These are phyloP conservation scores for Drosophila ironensis DNA, from an alignment of 1,140 invertebrate genomes.

Conservation along the genomic window DNA sequence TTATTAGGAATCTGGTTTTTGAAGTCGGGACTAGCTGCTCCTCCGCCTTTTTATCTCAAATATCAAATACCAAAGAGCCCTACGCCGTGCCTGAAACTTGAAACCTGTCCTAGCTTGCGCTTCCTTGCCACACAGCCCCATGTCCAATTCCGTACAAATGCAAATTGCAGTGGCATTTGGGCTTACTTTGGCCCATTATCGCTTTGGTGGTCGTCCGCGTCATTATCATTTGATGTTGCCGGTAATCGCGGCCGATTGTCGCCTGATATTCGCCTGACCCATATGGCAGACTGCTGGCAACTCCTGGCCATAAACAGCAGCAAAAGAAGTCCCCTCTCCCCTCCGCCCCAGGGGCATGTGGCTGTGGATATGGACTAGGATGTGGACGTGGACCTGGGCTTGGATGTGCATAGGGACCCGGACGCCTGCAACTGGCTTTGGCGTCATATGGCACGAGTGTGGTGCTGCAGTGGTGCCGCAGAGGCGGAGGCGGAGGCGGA, in stretches of 20 bases:
- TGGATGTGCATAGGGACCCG: neutral
- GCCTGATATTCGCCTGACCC: neutral
- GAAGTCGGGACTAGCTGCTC: no score
- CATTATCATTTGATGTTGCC: neutral
- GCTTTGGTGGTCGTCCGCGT: neutral
- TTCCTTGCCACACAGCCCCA: no score
- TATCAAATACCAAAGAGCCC: no score
- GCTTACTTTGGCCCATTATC: neutral
- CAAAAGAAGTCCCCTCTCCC: neutral
- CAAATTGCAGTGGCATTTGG: no score
- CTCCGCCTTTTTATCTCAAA: no score
- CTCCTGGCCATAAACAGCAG: neutral
- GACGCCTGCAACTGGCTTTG: neutral
- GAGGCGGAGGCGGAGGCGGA: no score
- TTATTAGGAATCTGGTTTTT: no score
- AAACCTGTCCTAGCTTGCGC: no score
- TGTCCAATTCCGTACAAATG: no score
- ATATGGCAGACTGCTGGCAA: neutral
- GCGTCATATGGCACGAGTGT: neutral
- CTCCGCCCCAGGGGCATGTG: no score
- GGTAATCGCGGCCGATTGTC: conserved; percentile 3
- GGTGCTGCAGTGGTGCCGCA: neutral
- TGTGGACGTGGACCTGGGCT: neutral
- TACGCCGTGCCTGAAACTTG: no score
- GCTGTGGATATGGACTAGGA: neutral